Evolutionary conservation across 2,113 vertebrate species (phyloP).

Genomic region (Rhynchomys soricoides): DNA sequence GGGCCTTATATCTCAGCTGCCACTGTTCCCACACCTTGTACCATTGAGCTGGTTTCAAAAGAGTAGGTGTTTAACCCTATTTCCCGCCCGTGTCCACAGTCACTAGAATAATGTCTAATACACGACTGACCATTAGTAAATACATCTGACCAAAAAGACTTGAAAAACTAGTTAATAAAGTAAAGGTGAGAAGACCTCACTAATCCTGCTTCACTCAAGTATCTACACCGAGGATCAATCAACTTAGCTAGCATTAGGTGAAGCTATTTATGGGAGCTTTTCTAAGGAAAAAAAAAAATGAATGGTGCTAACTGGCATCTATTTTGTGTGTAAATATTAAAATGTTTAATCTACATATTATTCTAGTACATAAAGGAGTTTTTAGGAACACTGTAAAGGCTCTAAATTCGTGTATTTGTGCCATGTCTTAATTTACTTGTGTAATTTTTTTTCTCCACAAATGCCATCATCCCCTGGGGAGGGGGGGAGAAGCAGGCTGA

Average conservation of each 20-base stretch:
- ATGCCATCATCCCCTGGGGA: background rate
- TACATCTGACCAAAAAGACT: background rate
- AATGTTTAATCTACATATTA: background rate
- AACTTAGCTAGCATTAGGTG: background rate
- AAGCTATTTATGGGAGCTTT: background rate
- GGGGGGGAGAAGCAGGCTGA: background rate
- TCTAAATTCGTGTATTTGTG: background rate
- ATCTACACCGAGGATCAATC: background rate
- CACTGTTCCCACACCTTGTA: too few species aligned
- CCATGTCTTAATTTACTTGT: slow-evolving; percentile 5
- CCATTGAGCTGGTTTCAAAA: background rate
- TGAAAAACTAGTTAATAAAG: background rate
- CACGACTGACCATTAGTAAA: background rate
- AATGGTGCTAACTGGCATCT: background rate
- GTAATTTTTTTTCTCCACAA: slow-evolving; percentile 12
- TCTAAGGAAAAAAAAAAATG: background rate
- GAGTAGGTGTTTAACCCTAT: background rate
- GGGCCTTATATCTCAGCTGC: too few species aligned
- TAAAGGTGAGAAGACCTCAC: background rate
- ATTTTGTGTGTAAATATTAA: background rate
- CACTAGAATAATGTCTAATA: background rate
- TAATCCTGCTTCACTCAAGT: background rate
- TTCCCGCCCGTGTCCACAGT: background rate
- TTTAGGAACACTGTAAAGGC: background rate
- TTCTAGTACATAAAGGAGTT: background rate